Conservation (phyloP, 2,888 invertebrate species). For the Drosophila atripex region DNA sequence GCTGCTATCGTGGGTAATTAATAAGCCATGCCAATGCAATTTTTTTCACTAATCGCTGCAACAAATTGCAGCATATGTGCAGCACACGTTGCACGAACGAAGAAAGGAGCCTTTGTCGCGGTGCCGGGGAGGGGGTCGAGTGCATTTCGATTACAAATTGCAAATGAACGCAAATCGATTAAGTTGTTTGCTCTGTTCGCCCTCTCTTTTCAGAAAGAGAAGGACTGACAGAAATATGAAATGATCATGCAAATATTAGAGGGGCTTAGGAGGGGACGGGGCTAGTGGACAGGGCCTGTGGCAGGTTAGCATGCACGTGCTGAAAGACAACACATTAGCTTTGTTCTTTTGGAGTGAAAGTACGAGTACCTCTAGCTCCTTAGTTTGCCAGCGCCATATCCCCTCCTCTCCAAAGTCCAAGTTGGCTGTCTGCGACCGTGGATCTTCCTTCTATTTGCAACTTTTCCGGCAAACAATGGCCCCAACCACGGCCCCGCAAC, state of each 20-base stretch:
- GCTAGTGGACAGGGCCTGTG: not conserved
- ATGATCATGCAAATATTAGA: conserved; percentile 70
- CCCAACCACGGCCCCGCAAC: conserved; percentile 36
- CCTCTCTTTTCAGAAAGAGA: conserved; percentile 5
- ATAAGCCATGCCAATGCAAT: conserved; percentile 69
- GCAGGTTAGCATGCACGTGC: conserved; percentile 59
- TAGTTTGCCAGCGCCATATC: not conserved
- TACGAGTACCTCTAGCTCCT: conserved; percentile 50
- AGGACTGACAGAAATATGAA: conserved; percentile 62
- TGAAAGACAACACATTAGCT: conserved; percentile 57
- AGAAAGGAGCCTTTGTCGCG: too few species aligned
- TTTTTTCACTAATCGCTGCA: conserved; percentile 71
- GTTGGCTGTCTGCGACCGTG: conserved; percentile 40
- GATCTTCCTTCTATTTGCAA: conserved; percentile 41
- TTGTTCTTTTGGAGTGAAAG: conserved; percentile 68
- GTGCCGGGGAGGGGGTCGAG: conserved; percentile 20
- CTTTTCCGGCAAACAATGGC: conserved; percentile 61
- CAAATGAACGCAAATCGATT: conserved; percentile 78
- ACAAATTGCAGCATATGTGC: conserved; percentile 73
- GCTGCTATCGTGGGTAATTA: conserved; percentile 71
- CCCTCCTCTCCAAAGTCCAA: not conserved
- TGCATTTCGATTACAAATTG: conserved; percentile 69
- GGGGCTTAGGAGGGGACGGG: not conserved
- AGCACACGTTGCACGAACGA: conserved; percentile 46
- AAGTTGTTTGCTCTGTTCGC: conserved; percentile 62